A percentile compares a stretch with the other conserved stretches of the same genome.
Evolutionary conservation across 2,113 vertebrate genomes (phyloP).

Genomic region (Podiceps cristatus): DNA sequence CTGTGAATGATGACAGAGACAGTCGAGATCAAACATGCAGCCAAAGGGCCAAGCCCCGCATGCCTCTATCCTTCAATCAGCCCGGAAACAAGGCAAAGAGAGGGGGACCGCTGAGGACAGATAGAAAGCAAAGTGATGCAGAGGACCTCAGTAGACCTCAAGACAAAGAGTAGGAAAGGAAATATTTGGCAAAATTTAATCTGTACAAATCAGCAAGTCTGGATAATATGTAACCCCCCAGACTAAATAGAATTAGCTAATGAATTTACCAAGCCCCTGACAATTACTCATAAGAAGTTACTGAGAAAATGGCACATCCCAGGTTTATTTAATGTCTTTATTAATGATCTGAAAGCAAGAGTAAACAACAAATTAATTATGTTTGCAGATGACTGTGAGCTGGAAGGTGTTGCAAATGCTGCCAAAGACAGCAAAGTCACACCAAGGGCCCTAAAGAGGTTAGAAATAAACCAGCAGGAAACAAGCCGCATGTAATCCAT

Average conservation of each 20-base stretch:
- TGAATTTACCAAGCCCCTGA: slow-evolving; percentile 42
- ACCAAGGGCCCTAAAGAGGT: neutral
- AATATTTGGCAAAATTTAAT: slow-evolving; percentile 38
- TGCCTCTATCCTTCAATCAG: neutral
- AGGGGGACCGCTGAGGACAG: neutral
- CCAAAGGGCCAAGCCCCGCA: neutral
- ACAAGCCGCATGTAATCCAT: neutral
- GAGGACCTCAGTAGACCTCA: neutral
- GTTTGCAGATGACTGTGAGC: slow-evolving; percentile 45
- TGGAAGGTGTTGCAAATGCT: slow-evolving; percentile 59
- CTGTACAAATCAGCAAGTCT: neutral
- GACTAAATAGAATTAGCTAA: slow-evolving; percentile 65
- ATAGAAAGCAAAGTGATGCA: neutral
- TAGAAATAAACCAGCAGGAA: neutral
- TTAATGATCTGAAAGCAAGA: slow-evolving; percentile 74
- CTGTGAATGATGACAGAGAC: accelerated
- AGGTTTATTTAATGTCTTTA: slow-evolving; percentile 74
- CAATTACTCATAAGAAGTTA: slow-evolving; percentile 50
- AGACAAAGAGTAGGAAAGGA: slow-evolving; percentile 32
- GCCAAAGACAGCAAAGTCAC: slow-evolving; percentile 21
- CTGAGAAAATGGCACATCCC: neutral
- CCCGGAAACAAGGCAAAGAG: neutral
- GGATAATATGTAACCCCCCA: slow-evolving; percentile 36
- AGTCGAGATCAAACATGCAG: neutral
- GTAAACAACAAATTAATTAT: slow-evolving; percentile 77